Evolutionary conservation across 2,113 vertebrate species (phyloP), one percentile per base, ranked within the genome.

Genomic region (Ochotona curzoniae): DNA sequence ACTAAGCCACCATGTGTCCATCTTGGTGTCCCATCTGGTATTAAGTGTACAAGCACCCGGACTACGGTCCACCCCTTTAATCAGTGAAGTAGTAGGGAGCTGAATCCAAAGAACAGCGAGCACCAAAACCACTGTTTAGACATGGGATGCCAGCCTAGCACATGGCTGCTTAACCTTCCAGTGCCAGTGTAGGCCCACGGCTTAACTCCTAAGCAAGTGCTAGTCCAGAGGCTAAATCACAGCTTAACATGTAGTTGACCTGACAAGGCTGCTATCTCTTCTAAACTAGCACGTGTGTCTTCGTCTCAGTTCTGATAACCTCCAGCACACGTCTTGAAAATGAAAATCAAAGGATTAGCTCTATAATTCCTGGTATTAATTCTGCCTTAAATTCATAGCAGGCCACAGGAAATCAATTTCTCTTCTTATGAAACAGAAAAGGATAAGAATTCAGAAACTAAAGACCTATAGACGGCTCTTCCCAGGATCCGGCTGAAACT

Each of bases 341-440:
- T 84, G 92, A 87, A 96, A 95, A 82, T 89, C 25, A 64, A 70
- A 94, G 54, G 69, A 94, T 87, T 89, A 87, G 82, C 38, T 7
- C 60, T 94, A 51, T 93, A 82, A 78, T 75, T 91, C 78, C 90
- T 96, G 67, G 38, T 54, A 38, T 73, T 76, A 92, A 92, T 90
- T 96, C 30, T 64, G 30, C 87, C 67, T 92, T 85, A 80, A 86
- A 94, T 97, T 83, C 93, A 75, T 80, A 69, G 54, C n/a, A 20
- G 20, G 44, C 93, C 83, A 54, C 67, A 92, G 51, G 35, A 74
- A 96, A 54, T 30, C 0, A 0, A 11, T 30, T 94, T 90, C 32
- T 92, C 47, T 90, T 87, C 79, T 47, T 93, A 11, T 61, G 49
- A 67, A 96, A 70, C 0, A 15, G 69, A 71, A 63, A 26, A 64